Base-by-base conservation (phyloP, 1,140 invertebrate species). In the Heliconius nattereri region DNA sequence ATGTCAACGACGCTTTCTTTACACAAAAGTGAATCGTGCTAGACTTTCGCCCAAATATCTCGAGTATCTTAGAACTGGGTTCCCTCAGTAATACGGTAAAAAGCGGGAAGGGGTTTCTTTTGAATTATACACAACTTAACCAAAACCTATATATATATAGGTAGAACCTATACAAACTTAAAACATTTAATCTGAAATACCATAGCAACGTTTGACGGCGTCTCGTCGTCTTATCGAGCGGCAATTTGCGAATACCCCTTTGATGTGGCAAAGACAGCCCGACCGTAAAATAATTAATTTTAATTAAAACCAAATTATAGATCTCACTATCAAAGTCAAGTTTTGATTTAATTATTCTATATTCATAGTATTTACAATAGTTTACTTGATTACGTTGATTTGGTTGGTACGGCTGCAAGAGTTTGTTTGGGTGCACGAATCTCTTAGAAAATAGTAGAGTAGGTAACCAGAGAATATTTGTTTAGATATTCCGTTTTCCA, bases 271-370 rank as follows among this genome's bases (percentile, higher is more conserved):
- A 84, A 84, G 85, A 85, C 78, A 80, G 78, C 72, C 79, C 72
- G 73, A 74, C 79, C 37, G 71, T 81, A 82, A 78, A 80, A 86
- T 85, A 84, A 86, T 85, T 83, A 85, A 85, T 84, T 86, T 85
- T 86, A 86, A 86, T 86, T 85, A 86, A 78, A 57, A 57, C 20
- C 73, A 81, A 71, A 81, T 81, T 81, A 73, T 71, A 81, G 75
- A 77, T 80, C 73, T 70, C 20, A 66, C 79, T 66, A 80, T 80
- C 60, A 35, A 80, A 75, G 45, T 76, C 75, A 73, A 80, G 79
- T 80, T 80, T 77, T 73, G 75, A 77, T 73, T 80, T 76, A 76
- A 80, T 73, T 76, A 75, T 35, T 45, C 54, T 57, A 57, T 57
- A 57, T 57, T 23, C 54, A 57, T 11, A 9, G n/a, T 23, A 57